Evolutionary conservation across 2,888 invertebrate genomes (phyloP).

Genomic region (Terebella lapidaria): DNA sequence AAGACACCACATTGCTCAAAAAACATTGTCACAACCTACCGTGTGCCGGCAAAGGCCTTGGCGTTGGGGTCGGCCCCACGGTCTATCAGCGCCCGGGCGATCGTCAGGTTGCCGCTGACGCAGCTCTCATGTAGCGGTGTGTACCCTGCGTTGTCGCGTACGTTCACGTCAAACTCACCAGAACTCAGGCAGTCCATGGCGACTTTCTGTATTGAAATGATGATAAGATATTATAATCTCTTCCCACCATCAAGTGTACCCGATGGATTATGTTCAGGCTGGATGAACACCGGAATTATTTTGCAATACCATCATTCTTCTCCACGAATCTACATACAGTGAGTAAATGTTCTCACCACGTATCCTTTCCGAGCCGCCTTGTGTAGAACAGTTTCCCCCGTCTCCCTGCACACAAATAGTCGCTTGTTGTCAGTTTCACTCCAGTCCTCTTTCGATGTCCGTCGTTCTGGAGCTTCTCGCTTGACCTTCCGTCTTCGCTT

Average conservation of each 20-base stretch:
- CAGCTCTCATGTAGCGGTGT: constrained; percentile 91
- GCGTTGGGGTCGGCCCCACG: constrained; percentile 89
- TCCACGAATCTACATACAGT: too few species aligned
- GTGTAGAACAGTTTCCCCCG: constrained; percentile 88
- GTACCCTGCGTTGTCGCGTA: constrained; percentile 77
- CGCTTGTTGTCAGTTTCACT: constrained; percentile 15
- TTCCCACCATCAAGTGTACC: too few species aligned
- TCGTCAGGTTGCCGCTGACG: constrained; percentile 79
- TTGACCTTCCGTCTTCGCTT: too few species aligned
- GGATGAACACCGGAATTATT: constrained; percentile 95
- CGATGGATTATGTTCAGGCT: too few species aligned
- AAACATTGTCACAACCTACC: too few species aligned
- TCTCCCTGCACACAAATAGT: constrained; percentile 73
- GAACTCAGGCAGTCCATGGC: constrained; percentile 85
- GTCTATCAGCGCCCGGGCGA: constrained; percentile 76
- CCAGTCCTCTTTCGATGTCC: too few species aligned
- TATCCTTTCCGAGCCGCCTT: constrained; percentile 84
- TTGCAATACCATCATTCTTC: too few species aligned
- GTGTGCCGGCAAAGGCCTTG: constrained; percentile 80
- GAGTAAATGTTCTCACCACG: constrained; percentile 69
- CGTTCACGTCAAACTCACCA: constrained; percentile 79
- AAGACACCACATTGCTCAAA: too few species aligned
- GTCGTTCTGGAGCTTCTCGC: too few species aligned
- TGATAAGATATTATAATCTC: too few species aligned
- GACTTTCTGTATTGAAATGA: constrained; percentile 83